Evolutionary conservation across 23 tunicate species (phyloP), one percentile per base, ranked within the genome.

Genomic region (Diplosoma virens): DNA sequence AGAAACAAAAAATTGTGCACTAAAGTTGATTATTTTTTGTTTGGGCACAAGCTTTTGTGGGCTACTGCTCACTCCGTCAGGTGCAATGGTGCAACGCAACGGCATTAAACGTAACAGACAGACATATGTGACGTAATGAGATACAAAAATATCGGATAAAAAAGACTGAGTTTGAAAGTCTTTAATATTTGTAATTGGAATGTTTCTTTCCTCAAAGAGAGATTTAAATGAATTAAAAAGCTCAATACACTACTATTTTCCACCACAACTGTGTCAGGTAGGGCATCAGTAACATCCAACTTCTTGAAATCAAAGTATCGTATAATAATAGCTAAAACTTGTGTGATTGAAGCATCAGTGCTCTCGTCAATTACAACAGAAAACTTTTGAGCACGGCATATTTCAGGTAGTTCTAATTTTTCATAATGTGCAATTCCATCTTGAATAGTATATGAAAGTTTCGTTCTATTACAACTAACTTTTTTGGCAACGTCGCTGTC

Each of bases 271-370:
- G 32, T 61, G 68, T 61, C 68, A 2, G 28, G 29, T 20, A 61
- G 52, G 52, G 68, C 29, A 61, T 61, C 68, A 61, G 2, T 32
- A 3, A 3, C 29, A 4, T 61, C 29, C 29, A 3, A 2, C 18
- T 24, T 4, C 25, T 11, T 61, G 6, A 21, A 2, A 33, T 67
- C 73, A 67, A 29, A 67, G 47, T 67, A 65, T 28, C 71, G 36
- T 29, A 65, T 23, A 25, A 67, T 20, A 35, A 67, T 67, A 56
- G 64, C 64, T 21, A 56, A 56, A 56, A 56, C 64, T 35, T 61
- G 68, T 25, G 31, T 61, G 28, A 61, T 32, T 25, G 68, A 61
- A 61, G 28, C 28, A 4, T 61, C 71, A 29, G 71, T 65, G 71
- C 71, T 65, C 47, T 67, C 47, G 17, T 67, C 47, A 30, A 67